A percentile compares a stretch with the other conserved stretches of the same genome.
phyloP scores from a whole-genome alignment of 2,888 invertebrate genomes.

The Ethmia dodecea region DNA sequence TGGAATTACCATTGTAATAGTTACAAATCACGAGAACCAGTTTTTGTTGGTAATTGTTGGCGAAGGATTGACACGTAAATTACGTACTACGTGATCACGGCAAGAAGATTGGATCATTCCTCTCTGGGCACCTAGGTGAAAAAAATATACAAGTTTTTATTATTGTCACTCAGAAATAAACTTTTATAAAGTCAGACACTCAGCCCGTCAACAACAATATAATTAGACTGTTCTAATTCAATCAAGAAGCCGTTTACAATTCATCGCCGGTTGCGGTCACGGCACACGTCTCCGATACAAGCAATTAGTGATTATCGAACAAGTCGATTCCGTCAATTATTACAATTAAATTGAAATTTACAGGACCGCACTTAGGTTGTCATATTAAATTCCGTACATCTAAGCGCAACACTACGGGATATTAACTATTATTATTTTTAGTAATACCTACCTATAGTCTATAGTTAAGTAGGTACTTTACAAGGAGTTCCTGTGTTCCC shows the following conservation, averaged over 20 bases:
- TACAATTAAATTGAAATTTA: slow-evolving; percentile 3
- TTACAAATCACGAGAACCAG: slow-evolving; percentile 35
- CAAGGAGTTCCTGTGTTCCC: slow-evolving; percentile 7
- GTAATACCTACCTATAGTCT: too few relatives aligned
- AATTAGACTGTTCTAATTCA: slow-evolving; percentile 22
- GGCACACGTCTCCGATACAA: slow-evolving; percentile 8
- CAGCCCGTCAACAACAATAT: too few relatives aligned
- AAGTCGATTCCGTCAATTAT: slow-evolving; percentile 25
- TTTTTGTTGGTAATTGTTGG: slow-evolving; percentile 11
- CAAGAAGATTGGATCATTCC: too few relatives aligned
- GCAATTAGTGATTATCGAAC: slow-evolving; percentile 26
- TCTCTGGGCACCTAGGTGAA: too few relatives aligned
- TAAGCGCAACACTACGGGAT: too few relatives aligned
- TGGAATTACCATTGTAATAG: slow-evolving; percentile 47
- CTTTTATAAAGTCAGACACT: slow-evolving; percentile 1
- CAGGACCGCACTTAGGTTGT: not conserved
- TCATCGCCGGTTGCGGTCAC: slow-evolving; percentile 14
- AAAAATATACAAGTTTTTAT: too few relatives aligned
- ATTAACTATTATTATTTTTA: too few relatives aligned
- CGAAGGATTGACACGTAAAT: not conserved
- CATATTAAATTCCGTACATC: not conserved
- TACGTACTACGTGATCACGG: too few relatives aligned
- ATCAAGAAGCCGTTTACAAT: slow-evolving; percentile 21
- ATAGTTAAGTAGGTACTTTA: slow-evolving; percentile 9
- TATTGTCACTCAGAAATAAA: too few relatives aligned